These are phyloP conservation scores for Harpagifer antarcticus DNA, from an alignment of 2,797 vertebrate species.

Conservation along the genomic window DNA sequence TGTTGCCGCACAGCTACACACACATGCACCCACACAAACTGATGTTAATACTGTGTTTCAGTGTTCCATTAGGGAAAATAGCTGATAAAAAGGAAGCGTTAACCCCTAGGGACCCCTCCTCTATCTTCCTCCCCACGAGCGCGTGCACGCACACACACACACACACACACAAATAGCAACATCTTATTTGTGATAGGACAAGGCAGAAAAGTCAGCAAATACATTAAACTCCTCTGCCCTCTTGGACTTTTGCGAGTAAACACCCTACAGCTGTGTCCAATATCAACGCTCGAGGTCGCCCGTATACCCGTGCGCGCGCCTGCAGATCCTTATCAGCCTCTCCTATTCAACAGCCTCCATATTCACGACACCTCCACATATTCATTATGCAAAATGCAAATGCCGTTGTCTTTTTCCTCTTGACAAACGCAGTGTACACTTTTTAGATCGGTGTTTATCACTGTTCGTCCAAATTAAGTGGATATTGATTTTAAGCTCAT, in stretches of 20 bases:
- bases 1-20: conserved; percentile 40
- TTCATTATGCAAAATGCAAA: conserved; percentile 86
- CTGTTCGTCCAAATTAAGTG: not conserved
- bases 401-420: conserved; percentile 65
- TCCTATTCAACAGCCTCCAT: conserved; percentile 80
- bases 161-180: not conserved
- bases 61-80: conserved; percentile 6
- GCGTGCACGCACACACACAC: not conserved
- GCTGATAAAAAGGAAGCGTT: conserved; percentile 28
- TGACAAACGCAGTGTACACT: conserved; percentile 45
- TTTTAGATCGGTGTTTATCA: conserved; percentile 5
- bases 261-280: conserved; percentile 59
- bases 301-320: conserved; percentile 63
- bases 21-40: not conserved
- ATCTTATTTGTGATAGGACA: conserved; percentile 50
- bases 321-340: conserved; percentile 76
- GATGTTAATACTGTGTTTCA: conserved; percentile 32
- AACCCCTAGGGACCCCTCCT: conserved; percentile 6
- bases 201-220: conserved; percentile 58
- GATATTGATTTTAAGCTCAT: conserved; percentile 21
- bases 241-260: conserved; percentile 70
- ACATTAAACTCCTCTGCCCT: conserved; percentile 58
- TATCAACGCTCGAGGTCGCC: conserved; percentile 55
- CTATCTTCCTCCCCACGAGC: not conserved
- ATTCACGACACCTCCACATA: conserved; percentile 83